A percentile compares a stretch with the other conserved stretches of the same genome.
Evolutionary conservation across 2,888 invertebrate species (phyloP).

Genomic region (Clistopyga incitator): DNA sequence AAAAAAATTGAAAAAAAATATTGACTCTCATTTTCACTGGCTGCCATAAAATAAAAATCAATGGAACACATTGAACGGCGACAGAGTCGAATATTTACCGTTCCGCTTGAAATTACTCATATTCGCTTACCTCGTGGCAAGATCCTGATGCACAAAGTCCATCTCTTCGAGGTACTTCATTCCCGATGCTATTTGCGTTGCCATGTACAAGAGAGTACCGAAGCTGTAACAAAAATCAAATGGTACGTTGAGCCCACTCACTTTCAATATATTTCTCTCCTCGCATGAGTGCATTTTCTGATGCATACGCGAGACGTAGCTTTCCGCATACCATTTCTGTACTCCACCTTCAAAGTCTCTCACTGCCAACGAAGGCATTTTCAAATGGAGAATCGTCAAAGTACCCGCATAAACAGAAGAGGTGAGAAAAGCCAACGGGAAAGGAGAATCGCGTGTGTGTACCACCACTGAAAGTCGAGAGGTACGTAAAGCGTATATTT

Average conservation of each 20-base stretch:
- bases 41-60: too few species aligned
- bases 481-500: constrained; percentile 19
- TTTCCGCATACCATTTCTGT: neutral
- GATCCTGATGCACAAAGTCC: constrained; percentile 94
- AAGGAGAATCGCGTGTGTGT: neutral
- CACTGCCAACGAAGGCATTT: constrained; percentile 9
- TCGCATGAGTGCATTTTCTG: constrained; percentile 11
- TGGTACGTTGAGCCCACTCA: constrained; percentile 15
- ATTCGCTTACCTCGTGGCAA: constrained; percentile 90
- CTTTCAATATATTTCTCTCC: constrained; percentile 3
- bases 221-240: constrained; percentile 87
- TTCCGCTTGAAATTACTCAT: constrained; percentile 27
- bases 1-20: too few species aligned
- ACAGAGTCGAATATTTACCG: constrained; percentile 70
- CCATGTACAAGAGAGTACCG: constrained; percentile 94
- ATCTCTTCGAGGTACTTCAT: constrained; percentile 95
- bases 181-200: constrained; percentile 94
- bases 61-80: too few species aligned
- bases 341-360: constrained; percentile 13
- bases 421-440: constrained; percentile 41
- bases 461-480: constrained; percentile 1
- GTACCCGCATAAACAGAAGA: constrained; percentile 48
- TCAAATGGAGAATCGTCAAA: constrained; percentile 55
- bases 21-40: too few species aligned
- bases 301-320: constrained; percentile 3